Conservation (phyloP, 1,140 invertebrate genomes). For the Glomeris maerens region DNA sequence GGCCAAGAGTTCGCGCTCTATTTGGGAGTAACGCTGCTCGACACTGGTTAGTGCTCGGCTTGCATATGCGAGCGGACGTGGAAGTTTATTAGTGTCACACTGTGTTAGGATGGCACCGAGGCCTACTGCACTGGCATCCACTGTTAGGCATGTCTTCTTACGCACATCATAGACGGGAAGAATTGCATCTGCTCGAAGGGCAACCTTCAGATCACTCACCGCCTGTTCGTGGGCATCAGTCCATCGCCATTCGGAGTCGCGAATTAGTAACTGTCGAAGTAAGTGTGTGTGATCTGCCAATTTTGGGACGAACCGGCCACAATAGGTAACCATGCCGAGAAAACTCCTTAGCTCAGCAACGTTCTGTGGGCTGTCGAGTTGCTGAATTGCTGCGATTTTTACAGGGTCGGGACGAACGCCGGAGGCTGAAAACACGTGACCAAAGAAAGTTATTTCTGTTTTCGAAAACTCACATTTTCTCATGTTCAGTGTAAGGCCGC, state of each 20-base stretch:
- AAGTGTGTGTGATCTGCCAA: constrained; percentile 22
- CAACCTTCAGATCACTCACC: constrained; percentile 14
- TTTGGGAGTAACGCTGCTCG: too few species aligned
- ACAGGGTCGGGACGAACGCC: constrained; percentile 25
- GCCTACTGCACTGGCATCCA: too few species aligned
- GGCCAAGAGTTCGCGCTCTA: too few species aligned
- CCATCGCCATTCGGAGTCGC: constrained; percentile 9
- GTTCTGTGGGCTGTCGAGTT: constrained; percentile 20
- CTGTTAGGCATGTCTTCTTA: too few species aligned
- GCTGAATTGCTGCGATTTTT: constrained; percentile 22
- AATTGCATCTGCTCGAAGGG: too few species aligned
- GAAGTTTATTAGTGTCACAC: too few species aligned
- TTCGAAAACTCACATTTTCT: constrained; percentile 17
- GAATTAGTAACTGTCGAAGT: constrained; percentile 15
- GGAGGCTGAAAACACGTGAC: constrained; percentile 24
- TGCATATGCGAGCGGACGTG: too few species aligned
- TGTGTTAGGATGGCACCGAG: too few species aligned
- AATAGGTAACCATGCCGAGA: constrained; percentile 32
- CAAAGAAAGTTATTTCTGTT: constrained; percentile 23
- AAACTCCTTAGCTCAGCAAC: constrained; percentile 30
- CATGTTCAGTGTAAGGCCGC: too few species aligned
- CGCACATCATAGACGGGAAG: too few species aligned
- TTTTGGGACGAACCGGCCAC: constrained; percentile 27
- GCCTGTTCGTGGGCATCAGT: constrained; percentile 12
- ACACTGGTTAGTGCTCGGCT: too few species aligned